Evolutionary conservation across 2,888 invertebrate genomes (phyloP), one percentile per base, ranked within the genome.

Genomic region (Apodemia mormo): DNA sequence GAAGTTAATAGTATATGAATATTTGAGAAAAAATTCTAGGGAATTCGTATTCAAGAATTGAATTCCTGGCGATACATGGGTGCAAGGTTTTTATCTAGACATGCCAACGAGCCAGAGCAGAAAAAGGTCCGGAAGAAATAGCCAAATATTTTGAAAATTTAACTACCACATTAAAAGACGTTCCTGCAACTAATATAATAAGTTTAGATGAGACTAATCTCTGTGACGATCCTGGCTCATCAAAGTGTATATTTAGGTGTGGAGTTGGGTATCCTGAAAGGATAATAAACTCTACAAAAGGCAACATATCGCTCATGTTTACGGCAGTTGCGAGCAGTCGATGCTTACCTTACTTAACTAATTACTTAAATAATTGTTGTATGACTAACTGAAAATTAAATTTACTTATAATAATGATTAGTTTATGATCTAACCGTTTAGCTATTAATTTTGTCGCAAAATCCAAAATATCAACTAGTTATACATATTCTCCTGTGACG

Each of bases 191-290:
- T 8, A 68, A 75, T 68, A 76, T 77, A 14, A 1, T 75, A 0
- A 77, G 75, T 58, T 75, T 70, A 22, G 76, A 78, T 64, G 76
- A 43, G 76, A 78, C 75, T 0, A 76, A 78, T 40, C 68, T 76
- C 5, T 65, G 65, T 9, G 75, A 78, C 45, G 66, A 78, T 49
- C 76, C 75, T 0, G 77, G 75, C 10, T 64, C 70, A 4, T 45
- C 66, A 9, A 77, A 77, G 68, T 73, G 71, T 40, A 73, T 76
- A 65, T 75, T 75, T 45, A 69, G 66, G 52, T n/a, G 73, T 6
- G 68, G 67, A 33, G 68, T 71, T 10, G 68, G 66, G 58, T 68
- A 71, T 58, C 66, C 68, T 22, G 70, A 71, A 66, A 65, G 70
- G 43, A 65, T 71, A 14, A 22, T 66, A n/a, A 71, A 71, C 43